Evolutionary conservation across 2,113 vertebrate species (phyloP), one percentile per base, ranked within the genome.

Genomic region (Serranochromis macrocephalus): DNA sequence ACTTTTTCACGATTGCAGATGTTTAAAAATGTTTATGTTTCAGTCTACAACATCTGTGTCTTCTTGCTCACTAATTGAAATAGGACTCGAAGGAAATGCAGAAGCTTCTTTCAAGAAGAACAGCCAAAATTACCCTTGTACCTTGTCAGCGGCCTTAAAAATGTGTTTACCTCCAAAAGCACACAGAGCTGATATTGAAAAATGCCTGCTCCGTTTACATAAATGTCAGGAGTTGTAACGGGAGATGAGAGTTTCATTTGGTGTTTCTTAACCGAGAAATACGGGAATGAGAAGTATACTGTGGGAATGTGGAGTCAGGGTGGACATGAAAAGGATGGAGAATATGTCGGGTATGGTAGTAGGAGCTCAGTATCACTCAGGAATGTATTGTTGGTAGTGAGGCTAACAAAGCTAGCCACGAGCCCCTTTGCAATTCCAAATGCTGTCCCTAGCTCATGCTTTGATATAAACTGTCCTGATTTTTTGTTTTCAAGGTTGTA

Each of bases 161-260:
- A 82, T 79, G 84, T 92, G 87, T 94, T 95, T 94, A 75, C 87
- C 85, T 91, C 53, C 68, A 81, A 45, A 89, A 93, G 85, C 90
- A 91, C 86, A 92, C 86, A 86, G 45, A 92, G 90, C 81, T 78
- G 80, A 82, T 87, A 90, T 88, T 85, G 73, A 87, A 87, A 84
- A 87, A 45, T 53, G 54, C 63, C 51, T 63, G 10, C 38, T 54
- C 9, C 6, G 33, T 93, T 92, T 93, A 85, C 83, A 82, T 57
- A 85, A 90, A 85, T 91, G 81, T 91, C 86, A 58, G 82, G 79
- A 83, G 85, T 17, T 38, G 89, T 85, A 92, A 92, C 12, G 17
- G 78, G 86, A 93, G 86, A 91, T 66, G 82, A 9, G 66, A 9
- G 75, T 42, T 89, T 79, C 89, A 51, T 89, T 85, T 81, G 91